A percentile compares a stretch with the other conserved stretches of the same genome.
Conservation (phyloP, 2,113 vertebrate genomes). For the Brachyhypopomus occidentalis region DNA sequence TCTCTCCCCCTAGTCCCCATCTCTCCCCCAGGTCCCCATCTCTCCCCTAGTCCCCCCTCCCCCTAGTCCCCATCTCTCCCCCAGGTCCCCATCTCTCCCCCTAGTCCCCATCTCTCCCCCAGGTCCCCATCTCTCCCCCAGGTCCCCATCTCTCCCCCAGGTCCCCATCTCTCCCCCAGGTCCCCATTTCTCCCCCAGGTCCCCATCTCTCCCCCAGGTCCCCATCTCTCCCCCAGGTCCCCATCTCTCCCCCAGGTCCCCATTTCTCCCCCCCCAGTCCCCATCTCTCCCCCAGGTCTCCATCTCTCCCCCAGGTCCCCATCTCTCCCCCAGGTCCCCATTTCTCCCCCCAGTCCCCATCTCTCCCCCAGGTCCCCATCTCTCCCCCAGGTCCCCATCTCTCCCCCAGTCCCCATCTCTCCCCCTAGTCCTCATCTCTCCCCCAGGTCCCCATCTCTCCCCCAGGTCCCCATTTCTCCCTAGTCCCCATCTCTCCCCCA, state of each 20-base stretch:
- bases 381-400: neutral
- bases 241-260: neutral
- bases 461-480: too few relatives aligned
- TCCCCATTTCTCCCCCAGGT: too few relatives aligned
- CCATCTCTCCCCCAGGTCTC: neutral
- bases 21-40: neutral
- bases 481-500: neutral
- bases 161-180: neutral
- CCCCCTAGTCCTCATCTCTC: neutral
- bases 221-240: too few relatives aligned
- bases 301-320: neutral
- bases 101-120: neutral
- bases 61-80: neutral
- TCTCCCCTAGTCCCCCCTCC: neutral
- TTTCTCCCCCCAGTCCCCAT: neutral
- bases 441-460: neutral
- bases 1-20: too few relatives aligned
- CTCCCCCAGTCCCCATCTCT: too few relatives aligned
- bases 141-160: too few relatives aligned
- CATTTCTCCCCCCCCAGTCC: too few relatives aligned
- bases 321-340: neutral
- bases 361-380: neutral
- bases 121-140: neutral
- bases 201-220: neutral
- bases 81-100: too few relatives aligned